Evolutionary conservation across 2,888 invertebrate genomes (phyloP).

Genomic region (Hirtodrosophila histrioides): DNA sequence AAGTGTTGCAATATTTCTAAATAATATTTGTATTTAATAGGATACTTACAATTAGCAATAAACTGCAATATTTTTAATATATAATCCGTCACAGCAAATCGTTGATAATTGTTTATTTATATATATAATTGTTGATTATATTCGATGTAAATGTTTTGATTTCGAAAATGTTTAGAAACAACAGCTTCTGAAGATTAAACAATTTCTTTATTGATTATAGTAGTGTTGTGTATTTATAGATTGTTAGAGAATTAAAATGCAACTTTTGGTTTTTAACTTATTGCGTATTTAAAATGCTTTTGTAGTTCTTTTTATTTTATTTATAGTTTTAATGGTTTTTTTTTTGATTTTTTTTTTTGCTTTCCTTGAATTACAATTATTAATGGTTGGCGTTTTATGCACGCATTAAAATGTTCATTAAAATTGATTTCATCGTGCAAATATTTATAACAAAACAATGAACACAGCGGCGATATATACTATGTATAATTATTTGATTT

Average conservation of each 20-base stretch:
- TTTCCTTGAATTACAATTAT: constrained; percentile 12
- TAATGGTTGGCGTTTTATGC: constrained; percentile 20
- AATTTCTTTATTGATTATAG: constrained; percentile 7
- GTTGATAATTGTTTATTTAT: constrained; percentile 8
- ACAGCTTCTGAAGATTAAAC: constrained; percentile 12
- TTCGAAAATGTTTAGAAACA: constrained; percentile 6
- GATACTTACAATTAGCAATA: constrained; percentile 55
- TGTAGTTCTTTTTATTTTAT: constrained; percentile 1
- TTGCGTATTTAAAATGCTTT: constrained; percentile 19
- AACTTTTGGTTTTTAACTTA: constrained; percentile 16
- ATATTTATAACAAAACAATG: constrained; percentile 44
- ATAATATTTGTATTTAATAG: constrained; percentile 14
- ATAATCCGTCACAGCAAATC: constrained; percentile 41
- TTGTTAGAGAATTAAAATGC: constrained; percentile 24
- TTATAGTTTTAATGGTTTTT: constrained; percentile 1
- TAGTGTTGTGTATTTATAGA: neutral
- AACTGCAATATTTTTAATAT: constrained; percentile 7
- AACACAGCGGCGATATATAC: constrained; percentile 48
- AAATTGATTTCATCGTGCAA: constrained; percentile 28
- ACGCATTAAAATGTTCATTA: constrained; percentile 28
- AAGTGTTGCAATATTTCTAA: constrained; percentile 1
- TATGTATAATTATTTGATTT: constrained; percentile 15
- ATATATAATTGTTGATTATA: constrained; percentile 11
- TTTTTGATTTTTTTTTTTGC: too few species aligned
- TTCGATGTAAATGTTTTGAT: constrained; percentile 2